Evolutionary conservation across 2,797 vertebrate genomes (phyloP), one percentile per base, ranked within the genome.

Genomic region (Microctenopoma steveboyesi): DNA sequence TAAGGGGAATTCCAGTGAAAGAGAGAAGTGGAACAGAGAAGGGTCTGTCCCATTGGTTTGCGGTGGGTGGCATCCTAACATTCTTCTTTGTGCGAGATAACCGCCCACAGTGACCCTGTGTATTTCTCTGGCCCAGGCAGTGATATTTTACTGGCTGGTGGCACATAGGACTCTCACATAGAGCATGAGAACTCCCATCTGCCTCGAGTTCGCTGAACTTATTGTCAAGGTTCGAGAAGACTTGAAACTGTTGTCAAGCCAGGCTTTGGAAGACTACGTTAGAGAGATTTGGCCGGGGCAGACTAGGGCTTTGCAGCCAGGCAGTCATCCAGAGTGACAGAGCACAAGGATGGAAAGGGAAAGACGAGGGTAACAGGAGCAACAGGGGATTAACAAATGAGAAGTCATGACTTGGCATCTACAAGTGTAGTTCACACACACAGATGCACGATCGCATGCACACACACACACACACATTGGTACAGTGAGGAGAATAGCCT

Each of bases 11-110:
- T 94, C 90, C 91, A 89, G 75, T 81, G 80, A 85, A 89, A 87
- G 84, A 72, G 83, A 89, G 83, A 73, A 71, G 76, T 59, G 45
- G 82, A 92, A 93, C 92, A 94, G 92, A 92, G 90, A 74, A 74
- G 74, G 52, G 84, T 90, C 86, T 93, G 91, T 94, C 86, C 88
- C 78, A 73, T 53, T 76, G 68, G 64, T 72, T 82, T 90, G 89
- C 81, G 46, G 90, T 93, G 92, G 93, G 93, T 93, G 93, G 90
- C 89, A 92, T 93, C 88, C 79, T 61, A 69, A 68, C 86, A 90
- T 91, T 92, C 90, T 89, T 89, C 88, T 90, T 91, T 92, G 88
- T 92, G 81, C 85, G 72, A 87, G 85, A 89, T 89, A 88, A 69
- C 84, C 88, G 83, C 84, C 86, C 86, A 88, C 83, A 75, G 56